A percentile compares a stretch with the other conserved stretches of the same genome.
Evolutionary conservation across 2,113 vertebrate species (phyloP).

Genomic region (Terrapene triunguis): DNA sequence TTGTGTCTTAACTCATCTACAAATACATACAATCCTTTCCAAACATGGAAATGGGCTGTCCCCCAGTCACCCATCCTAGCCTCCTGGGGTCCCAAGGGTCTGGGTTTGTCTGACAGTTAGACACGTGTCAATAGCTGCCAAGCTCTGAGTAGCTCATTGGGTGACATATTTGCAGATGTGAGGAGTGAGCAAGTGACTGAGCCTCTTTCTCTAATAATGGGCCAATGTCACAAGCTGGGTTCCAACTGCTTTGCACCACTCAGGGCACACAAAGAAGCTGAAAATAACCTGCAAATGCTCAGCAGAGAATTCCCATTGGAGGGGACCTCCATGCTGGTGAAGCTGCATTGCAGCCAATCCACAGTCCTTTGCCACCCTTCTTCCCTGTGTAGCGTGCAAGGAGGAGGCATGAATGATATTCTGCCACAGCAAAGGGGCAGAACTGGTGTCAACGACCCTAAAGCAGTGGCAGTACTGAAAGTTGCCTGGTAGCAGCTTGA

Average conservation of each 20-base stretch:
- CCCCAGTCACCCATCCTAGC: rapidly evolving
- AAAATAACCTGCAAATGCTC: not conserved
- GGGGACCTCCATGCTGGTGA: not conserved
- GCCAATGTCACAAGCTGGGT: not conserved
- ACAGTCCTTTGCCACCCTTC: not conserved
- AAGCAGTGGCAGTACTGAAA: not conserved
- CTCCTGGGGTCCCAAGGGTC: rapidly evolving
- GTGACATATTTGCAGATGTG: not conserved
- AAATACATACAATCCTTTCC: not conserved
- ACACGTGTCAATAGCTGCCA: not conserved
- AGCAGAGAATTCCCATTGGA: not conserved
- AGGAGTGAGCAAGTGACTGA: rapidly evolving
- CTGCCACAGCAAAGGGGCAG: not conserved
- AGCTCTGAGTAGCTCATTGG: not conserved
- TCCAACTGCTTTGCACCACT: not conserved
- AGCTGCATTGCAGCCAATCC: not conserved
- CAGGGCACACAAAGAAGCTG: rapidly evolving
- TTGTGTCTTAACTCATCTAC: not conserved
- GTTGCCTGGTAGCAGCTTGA: not conserved
- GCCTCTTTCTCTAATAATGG: rapidly evolving
- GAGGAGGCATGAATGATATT: not conserved
- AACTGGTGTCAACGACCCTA: not conserved
- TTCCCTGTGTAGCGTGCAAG: not conserved
- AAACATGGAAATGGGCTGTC: not conserved
- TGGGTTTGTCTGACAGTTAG: not conserved